A percentile compares a stretch with the other conserved stretches of the same genome.
phyloP scores from a whole-genome alignment of 2,797 vertebrate species.

The Intellagama lesueurii region DNA sequence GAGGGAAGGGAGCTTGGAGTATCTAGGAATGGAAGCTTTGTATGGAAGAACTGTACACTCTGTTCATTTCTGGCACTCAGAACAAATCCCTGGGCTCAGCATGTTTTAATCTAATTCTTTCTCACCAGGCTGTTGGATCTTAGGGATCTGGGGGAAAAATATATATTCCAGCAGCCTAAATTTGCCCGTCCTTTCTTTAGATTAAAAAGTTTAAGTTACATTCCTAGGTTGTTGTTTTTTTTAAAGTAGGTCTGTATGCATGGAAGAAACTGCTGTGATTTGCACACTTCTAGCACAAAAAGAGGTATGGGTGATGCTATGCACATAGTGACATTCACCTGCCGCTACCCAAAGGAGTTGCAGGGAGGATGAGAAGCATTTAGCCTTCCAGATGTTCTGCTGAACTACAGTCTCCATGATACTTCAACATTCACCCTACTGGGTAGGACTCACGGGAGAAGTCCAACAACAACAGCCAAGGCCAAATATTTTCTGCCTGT shows the following conservation, averaged over 20 bases:
- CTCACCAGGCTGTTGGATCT: neutral
- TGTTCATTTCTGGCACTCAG: neutral
- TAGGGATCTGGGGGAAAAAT: neutral
- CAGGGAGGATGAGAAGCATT: neutral
- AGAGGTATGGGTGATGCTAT: neutral
- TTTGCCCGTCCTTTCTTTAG: neutral
- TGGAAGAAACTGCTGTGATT: neutral
- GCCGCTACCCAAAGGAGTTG: neutral
- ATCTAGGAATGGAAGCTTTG: neutral
- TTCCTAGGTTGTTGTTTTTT: neutral
- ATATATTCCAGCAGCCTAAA: neutral
- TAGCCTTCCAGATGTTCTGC: neutral
- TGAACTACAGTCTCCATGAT: neutral
- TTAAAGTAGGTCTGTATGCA: neutral
- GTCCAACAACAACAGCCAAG: too few species aligned
- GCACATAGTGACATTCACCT: neutral
- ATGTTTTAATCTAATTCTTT: neutral
- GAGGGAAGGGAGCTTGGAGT: neutral
- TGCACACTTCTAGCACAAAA: neutral
- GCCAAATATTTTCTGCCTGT: neutral
- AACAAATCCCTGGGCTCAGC: neutral
- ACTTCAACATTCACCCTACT: too few species aligned
- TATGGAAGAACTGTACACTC: neutral
- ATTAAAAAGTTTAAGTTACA: neutral
- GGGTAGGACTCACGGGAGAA: neutral